Evolutionary conservation across 2,113 vertebrate genomes (phyloP), one percentile per base, ranked within the genome.

Genomic region (Sminthopsis crassicaudata): DNA sequence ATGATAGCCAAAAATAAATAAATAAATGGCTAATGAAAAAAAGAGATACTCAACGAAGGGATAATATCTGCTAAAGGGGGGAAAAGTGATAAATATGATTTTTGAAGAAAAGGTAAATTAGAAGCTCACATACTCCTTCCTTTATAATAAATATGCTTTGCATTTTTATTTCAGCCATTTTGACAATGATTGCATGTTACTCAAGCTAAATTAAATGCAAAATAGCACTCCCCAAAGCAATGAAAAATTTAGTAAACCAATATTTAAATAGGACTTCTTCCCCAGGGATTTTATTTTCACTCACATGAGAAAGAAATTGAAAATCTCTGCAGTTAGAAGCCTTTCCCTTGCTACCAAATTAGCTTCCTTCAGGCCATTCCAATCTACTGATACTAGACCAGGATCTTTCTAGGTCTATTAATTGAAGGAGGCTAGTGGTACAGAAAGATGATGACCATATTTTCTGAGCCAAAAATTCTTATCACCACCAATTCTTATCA

Each of bases 11-110:
- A 51, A 93, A n/a, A 46, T 92, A 91, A 93, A 52, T 92, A 90
- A 91, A 53, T 53, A 50, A 95, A 53, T 53, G 8, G 25, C 52
- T 60, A 60, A 93, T 95, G 54, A 88, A 93, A 94, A 95, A 90
- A 52, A 92, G 0, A 91, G 55, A 89, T 6, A 50, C 51, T 88
- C 93, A 26, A 27, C 42, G 19, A 88, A 51, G 88, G 50, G 46
- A 92, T 53, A 19, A 36, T 48, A 93, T 84, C 88, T 92, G 89
- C 7, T 7, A 93, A 50, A 27, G n/a, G 26, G 25, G 91, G 46
- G 54, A 84, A 52, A 50, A 57, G 84, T 51, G 93, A 92, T 94
- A 76, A 67, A 2, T 22, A 8, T 19, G 67, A 46, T 8, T 23
- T 55, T 93, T 57, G 22, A 3, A 27, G 22, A 67, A 91, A 42